Base-by-base conservation (phyloP, 1,140 invertebrate species). In the Halesus radiatus region DNA sequence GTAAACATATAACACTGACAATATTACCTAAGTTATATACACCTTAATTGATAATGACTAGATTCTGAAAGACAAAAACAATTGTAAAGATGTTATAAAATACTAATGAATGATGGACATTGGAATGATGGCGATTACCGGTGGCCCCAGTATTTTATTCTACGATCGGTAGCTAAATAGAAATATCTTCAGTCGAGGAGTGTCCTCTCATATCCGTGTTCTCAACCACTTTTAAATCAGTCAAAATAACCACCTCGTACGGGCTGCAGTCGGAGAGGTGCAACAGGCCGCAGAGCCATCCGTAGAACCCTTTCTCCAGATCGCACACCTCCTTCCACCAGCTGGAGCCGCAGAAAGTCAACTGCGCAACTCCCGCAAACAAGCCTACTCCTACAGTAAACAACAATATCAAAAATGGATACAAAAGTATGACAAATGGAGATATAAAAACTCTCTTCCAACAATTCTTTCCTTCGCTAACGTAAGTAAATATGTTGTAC, bases 251-350 rank as follows among this genome's bases (percentile, higher is more conserved):
- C 78, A 91, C 91, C 84, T 92, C 89, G 90, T 94, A 94, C 0
- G 93, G 93, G 76, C 92, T 92, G 85, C 94, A 95, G 84, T 95
- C 93, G 73, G 93, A 92, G 80, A 95, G 87, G 80, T 91, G 90
- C 23, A 95, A 83, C 56, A 91, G 88, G 56, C 91, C 91, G 87
- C 94, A 95, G 45, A 95, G 87, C 94, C 94, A 95, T 29, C 94
- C 94, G 85, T 94, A 95, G 87, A 95, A 95, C 1, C 94, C 94
- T 87, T 95, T 95, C 81, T 95, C 94, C 84, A 93, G 92, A 87
- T 95, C 94, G 76, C 90, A 91, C 8, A 95, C 91, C 88, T 94
- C 93, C 81, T 92, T 92, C 84, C 90, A 90, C 94, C 94, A 95
- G 66, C 91, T 91, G 45, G 90, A 90, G 74, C 91, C 93, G 84